Evolutionary conservation across 2,113 vertebrate genomes (phyloP), one percentile per base, ranked within the genome.

Genomic region (Oryzias melastigma): DNA sequence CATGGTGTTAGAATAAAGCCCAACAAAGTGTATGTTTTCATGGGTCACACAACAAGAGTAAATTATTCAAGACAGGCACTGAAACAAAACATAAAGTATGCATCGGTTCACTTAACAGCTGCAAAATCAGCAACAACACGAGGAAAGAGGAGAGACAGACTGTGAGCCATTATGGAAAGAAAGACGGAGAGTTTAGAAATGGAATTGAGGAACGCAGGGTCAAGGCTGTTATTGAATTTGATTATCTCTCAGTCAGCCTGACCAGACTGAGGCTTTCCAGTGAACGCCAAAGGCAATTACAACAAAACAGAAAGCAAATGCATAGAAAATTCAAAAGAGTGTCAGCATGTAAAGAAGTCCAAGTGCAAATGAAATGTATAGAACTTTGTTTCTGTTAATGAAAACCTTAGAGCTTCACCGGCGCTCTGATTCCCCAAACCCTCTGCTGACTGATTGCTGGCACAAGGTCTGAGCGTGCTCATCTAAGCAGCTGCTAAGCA

Each of bases 221-320:
- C 73, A 73, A 68, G 70, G 68, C 62, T 78, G 68, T 71, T 73
- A 68, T 65, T 75, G 78, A 78, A 80, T 85, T 65, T 65, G 59
- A 85, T 83, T 73, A 74, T 78, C 46, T 80, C 52, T 14, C 65
- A 59, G 59, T 62, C 19, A 17, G 52, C 45, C 41, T 4, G 12
- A 52, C 68, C 48, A 68, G 17, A 24, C 52, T 58, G 44, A 76
- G 14, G 61, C 71, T 70, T 77, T 52, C 41, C 25, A 56, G 55
- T 18, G 4, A 79, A 71, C 59, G 61, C 51, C 14, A 14, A 43
- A 20, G 50, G 58, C 71, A 58, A 65, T 49, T 56, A 62, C 43
- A 62, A 41, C 35, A 67, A 58, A 65, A 41, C 52, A 49, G 58
- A 1, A 42, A 44, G 47, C 43, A 58, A 20, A 29, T 24, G 42